A percentile compares a stretch with the other conserved stretches of the same genome.
Evolutionary conservation across 2,888 invertebrate species (phyloP).

Genomic region (Drosophila planitibia): DNA sequence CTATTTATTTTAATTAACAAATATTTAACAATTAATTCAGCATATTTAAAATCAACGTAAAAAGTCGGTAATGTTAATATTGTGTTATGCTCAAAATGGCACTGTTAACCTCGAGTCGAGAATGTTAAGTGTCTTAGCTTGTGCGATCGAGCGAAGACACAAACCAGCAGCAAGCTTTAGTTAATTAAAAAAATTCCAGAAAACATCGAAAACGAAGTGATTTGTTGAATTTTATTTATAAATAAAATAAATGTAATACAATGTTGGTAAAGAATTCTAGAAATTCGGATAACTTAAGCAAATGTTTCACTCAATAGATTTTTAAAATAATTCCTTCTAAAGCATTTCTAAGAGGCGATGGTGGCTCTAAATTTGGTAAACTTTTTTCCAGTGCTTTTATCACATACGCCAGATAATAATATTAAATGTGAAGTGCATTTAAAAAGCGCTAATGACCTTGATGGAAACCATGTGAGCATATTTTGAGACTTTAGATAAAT

Average conservation of each 20-base stretch:
- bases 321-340: background rate
- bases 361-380: background rate
- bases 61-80: background rate
- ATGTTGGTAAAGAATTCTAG: no score
- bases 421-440: background rate
- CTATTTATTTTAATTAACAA: background rate
- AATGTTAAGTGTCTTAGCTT: background rate
- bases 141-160: constrained; percentile 45
- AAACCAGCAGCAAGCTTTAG: constrained; percentile 31
- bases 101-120: constrained; percentile 15
- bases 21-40: background rate
- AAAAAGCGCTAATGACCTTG: constrained; percentile 30
- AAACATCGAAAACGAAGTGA: background rate
- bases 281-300: background rate
- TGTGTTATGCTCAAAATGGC: constrained; percentile 22
- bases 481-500: constrained; percentile 6
- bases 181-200: no score
- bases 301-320: background rate
- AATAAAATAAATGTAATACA: background rate
- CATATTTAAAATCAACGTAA: background rate
- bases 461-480: constrained; percentile 2
- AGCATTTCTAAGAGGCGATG: background rate
- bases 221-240: background rate
- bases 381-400: background rate
- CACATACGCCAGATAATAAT: background rate